phyloP scores from a whole-genome alignment of 2,113 vertebrate genomes.

The Scopus umbretta region DNA sequence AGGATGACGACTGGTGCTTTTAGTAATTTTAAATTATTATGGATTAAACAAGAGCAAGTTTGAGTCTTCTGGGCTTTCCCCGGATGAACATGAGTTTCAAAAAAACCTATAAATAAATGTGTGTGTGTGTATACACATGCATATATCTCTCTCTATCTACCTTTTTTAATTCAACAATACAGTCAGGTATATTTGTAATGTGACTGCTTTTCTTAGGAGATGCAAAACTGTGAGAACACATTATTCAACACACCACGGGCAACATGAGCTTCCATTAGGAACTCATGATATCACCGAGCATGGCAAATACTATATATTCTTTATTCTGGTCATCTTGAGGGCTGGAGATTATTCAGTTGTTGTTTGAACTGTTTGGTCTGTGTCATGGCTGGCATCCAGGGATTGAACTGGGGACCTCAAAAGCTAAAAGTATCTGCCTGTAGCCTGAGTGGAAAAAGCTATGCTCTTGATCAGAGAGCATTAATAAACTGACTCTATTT shows the following conservation, averaged over 20 bases:
- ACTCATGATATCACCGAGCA: background rate
- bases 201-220: background rate
- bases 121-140: accelerated
- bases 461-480: conserved; percentile 31
- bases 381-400: conserved; percentile 1
- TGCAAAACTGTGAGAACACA: background rate
- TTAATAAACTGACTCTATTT: conserved; percentile 32
- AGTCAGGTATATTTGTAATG: background rate
- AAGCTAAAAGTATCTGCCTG: background rate
- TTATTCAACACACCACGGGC: background rate
- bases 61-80: background rate
- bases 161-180: background rate
- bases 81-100: background rate
- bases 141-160: too few relatives aligned
- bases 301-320: background rate
- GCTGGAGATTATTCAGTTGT: background rate
- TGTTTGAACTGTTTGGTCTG: background rate
- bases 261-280: background rate
- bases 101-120: background rate
- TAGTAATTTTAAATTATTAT: background rate
- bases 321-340: background rate
- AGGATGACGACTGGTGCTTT: background rate
- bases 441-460: conserved; percentile 38
- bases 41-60: background rate
- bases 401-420: background rate